Conservation (phyloP, 92 coral and sea anemone genomes). For the Montipora capitata region DNA sequence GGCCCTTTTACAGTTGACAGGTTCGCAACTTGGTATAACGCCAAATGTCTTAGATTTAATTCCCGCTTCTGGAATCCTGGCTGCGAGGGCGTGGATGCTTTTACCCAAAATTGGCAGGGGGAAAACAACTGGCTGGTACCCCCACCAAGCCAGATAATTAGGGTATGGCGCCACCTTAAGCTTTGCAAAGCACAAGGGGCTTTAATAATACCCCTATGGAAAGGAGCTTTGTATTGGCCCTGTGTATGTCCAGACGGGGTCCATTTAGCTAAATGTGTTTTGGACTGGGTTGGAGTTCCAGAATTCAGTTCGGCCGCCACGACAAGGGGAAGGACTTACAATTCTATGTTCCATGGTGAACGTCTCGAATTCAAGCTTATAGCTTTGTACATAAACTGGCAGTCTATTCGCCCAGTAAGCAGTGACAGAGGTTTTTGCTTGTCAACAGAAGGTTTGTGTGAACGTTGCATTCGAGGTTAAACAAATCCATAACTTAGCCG, state of each 20-base stretch:
- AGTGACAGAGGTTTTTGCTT: too few species aligned
- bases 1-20: conserved; percentile 63
- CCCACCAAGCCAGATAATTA: too few species aligned
- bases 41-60: conserved; percentile 54
- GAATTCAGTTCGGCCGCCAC: conserved; percentile 59
- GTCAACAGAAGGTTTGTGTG: too few species aligned
- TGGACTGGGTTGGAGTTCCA: conserved; percentile 65
- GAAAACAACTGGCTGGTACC: conserved; percentile 76
- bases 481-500: too few species aligned
- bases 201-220: conserved; percentile 48
- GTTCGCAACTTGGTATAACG: conserved; percentile 64
- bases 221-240: conserved; percentile 67
- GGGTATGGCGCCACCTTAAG: conserved; percentile 65
- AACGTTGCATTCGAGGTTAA: too few species aligned
- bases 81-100: conserved; percentile 66
- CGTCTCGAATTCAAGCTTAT: conserved; percentile 32
- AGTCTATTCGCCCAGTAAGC: too few species aligned
- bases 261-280: conserved; percentile 53
- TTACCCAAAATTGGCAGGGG: conserved; percentile 38
- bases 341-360: conserved; percentile 57
- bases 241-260: conserved; percentile 57
- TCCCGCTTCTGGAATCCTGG: conserved; percentile 75
- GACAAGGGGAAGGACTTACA: conserved; percentile 28
- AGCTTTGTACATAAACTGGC: too few species aligned
- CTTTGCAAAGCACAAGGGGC: conserved; percentile 58